Conservation (phyloP, 2,797 vertebrate species). For the Acestrorhynchus altus region DNA sequence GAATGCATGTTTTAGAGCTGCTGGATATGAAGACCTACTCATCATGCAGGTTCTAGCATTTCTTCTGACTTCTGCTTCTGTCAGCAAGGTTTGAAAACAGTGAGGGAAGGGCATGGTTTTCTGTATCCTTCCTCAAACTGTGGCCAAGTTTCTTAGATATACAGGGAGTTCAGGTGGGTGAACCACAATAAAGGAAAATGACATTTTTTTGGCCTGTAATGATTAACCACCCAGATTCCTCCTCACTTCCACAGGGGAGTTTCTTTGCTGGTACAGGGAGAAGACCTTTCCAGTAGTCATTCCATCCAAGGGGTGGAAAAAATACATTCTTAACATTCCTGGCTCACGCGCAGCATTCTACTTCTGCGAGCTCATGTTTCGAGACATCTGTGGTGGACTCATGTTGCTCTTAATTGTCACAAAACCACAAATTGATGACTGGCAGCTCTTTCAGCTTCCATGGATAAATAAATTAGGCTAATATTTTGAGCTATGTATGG, state of each 20-base stretch:
- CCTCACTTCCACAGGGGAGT: conserved; percentile 2
- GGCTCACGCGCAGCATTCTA: conserved; percentile 32
- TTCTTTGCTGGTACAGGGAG: neutral
- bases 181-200: neutral
- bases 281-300: conserved; percentile 42
- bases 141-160: neutral
- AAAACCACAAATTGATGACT: neutral
- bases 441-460: neutral
- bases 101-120: neutral
- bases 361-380: conserved; percentile 15
- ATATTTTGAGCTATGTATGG: too few relatives aligned
- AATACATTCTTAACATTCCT: conserved; percentile 76
- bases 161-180: neutral
- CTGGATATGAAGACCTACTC: neutral
- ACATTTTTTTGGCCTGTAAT: neutral
- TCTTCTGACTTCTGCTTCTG: neutral
- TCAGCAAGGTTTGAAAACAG: neutral
- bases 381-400: conserved; percentile 1
- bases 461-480: too few relatives aligned
- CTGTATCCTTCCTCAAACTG: neutral
- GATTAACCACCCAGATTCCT: conserved; percentile 38
- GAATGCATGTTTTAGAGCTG: neutral
- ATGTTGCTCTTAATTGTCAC: conserved; percentile 22
- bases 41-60: neutral
- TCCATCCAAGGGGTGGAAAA: conserved; percentile 49